phyloP scores from a whole-genome alignment of 2,888 invertebrate species.

The Hypomecis atomaria region DNA sequence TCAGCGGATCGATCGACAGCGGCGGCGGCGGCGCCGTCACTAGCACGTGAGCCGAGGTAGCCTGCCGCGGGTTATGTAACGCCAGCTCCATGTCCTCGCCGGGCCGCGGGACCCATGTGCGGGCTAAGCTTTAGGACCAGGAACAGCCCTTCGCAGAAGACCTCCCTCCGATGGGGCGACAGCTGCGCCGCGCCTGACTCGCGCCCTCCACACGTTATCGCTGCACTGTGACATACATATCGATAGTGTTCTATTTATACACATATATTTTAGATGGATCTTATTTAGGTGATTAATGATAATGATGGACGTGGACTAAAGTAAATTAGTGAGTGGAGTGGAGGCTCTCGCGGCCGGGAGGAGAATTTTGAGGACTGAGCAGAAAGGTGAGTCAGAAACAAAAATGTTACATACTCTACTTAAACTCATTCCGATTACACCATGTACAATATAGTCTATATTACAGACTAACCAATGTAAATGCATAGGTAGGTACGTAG shows the following conservation, averaged over 20 bases:
- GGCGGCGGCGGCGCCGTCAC: constrained; percentile 48
- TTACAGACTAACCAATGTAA: too few relatives aligned
- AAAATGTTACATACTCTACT: too few relatives aligned
- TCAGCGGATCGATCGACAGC: constrained; percentile 75
- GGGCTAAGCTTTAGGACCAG: constrained; percentile 97
- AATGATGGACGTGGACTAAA: constrained; percentile 42
- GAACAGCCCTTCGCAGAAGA: constrained; percentile 98
- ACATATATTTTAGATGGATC: constrained; percentile 53
- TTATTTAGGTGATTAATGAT: constrained; percentile 50
- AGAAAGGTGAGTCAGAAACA: constrained; percentile 40
- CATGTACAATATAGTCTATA: too few relatives aligned
- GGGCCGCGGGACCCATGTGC: constrained; percentile 88
- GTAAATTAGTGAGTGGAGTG: constrained; percentile 19
- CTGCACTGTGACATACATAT: constrained; percentile 40
- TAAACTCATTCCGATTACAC: neutral
- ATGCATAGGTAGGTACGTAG: too few relatives aligned
- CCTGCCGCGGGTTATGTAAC: constrained; percentile 67
- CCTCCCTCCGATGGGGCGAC: constrained; percentile 98
- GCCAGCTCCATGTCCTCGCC: constrained; percentile 65
- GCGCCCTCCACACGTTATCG: constrained; percentile 34
- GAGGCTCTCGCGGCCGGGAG: constrained; percentile 20
- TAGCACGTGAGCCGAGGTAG: constrained; percentile 62
- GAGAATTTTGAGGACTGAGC: constrained; percentile 32
- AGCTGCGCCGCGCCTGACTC: constrained; percentile 84
- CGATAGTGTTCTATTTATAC: constrained; percentile 51